Evolutionary conservation across 2,113 vertebrate species (phyloP).

Genomic region (Balaeniceps rex): DNA sequence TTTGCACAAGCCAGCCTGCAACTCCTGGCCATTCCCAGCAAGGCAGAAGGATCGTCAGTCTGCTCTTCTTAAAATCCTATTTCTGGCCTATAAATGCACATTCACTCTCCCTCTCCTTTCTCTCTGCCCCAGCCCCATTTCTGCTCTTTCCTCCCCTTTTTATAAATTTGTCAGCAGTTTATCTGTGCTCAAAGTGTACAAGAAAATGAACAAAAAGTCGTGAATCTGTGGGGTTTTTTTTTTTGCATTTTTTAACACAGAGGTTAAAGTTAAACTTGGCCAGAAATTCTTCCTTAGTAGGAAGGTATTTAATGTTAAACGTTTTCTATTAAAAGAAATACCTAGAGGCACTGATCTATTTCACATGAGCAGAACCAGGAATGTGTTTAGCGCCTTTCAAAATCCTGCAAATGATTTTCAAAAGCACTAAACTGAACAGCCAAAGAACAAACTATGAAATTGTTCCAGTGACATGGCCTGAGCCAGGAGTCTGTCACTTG

Average conservation of each 20-base stretch:
- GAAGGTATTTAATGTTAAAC: not conserved
- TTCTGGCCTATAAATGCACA: not conserved
- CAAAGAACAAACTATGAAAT: not conserved
- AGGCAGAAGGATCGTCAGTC: not conserved
- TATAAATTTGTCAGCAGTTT: not conserved
- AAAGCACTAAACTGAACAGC: not conserved
- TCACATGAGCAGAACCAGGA: not conserved
- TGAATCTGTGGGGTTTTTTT: not conserved
- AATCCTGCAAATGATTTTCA: not conserved
- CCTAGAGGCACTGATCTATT: not conserved
- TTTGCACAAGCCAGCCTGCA: not conserved
- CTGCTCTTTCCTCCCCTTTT: not conserved
- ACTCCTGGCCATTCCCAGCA: not conserved
- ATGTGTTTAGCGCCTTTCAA: not conserved
- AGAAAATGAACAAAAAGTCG: not conserved
- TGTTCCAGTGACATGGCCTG: not conserved
- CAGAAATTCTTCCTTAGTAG: not conserved
- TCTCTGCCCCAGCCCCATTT: rapidly evolving
- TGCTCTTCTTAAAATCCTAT: not conserved
- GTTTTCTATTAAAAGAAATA: not conserved
- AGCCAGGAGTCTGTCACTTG: not conserved
- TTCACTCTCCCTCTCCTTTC: not conserved
- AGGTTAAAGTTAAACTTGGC: not conserved
- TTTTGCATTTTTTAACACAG: not conserved
- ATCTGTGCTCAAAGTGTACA: not conserved